Conservation (phyloP, 2,888 invertebrate genomes). For the Parnassius glacialis region DNA sequence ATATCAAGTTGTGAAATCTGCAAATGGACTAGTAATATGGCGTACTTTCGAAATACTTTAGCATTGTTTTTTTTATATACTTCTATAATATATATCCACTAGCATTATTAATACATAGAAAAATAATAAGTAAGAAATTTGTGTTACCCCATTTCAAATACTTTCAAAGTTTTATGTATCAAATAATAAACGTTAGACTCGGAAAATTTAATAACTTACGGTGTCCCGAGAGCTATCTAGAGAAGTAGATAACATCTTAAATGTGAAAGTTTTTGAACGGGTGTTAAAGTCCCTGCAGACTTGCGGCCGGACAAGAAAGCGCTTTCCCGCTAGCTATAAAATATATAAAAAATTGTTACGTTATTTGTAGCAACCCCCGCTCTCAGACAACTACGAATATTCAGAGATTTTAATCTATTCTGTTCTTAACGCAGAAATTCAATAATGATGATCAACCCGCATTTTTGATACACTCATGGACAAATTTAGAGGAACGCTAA, state of each 20-base stretch:
- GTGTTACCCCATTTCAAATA: background rate
- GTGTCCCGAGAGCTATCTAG: constrained; percentile 42
- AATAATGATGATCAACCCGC: too few species aligned
- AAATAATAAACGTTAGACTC: constrained; percentile 32
- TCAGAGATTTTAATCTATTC: constrained; percentile 17
- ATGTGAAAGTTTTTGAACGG: constrained; percentile 63
- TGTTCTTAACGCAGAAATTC: too few species aligned
- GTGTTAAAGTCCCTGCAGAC: constrained; percentile 45
- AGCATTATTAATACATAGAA: too few species aligned
- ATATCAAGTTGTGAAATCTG: too few species aligned
- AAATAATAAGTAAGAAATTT: background rate
- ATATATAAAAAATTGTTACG: constrained; percentile 38
- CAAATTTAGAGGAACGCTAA: too few species aligned
- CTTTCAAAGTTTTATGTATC: constrained; percentile 24
- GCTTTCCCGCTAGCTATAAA: constrained; percentile 30
- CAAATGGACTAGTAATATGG: too few species aligned
- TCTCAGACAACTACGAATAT: constrained; percentile 37
- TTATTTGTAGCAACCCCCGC: constrained; percentile 38
- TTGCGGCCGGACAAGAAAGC: constrained; percentile 28
- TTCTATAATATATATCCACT: too few species aligned
- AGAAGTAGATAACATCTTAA: constrained; percentile 65
- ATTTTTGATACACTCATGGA: too few species aligned
- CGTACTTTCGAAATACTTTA: too few species aligned
- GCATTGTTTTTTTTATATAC: too few species aligned
- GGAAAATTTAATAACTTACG: constrained; percentile 63